Evolutionary conservation across 1,140 invertebrate genomes (phyloP).

Genomic region (Papilio aristodemus): DNA sequence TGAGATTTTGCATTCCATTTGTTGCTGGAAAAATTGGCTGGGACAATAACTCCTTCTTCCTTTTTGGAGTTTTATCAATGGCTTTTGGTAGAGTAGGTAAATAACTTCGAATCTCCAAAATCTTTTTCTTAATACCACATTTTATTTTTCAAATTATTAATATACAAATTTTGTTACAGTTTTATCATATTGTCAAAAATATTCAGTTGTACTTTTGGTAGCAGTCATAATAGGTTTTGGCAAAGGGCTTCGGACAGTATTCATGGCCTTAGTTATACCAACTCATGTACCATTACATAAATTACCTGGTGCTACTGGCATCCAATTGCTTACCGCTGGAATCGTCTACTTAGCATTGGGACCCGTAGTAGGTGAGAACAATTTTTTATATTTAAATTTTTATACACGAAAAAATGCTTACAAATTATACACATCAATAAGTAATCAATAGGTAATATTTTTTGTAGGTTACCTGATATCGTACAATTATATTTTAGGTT

Average conservation of each 20-base stretch:
- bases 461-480: too few relatives aligned
- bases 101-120: conserved; percentile 30
- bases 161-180: conserved; percentile 56
- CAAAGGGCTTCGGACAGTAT: conserved; percentile 84
- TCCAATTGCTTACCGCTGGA: conserved; percentile 83
- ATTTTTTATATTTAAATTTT: not conserved
- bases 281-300: conserved; percentile 83
- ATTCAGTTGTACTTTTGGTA: conserved; percentile 71
- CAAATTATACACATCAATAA: not conserved
- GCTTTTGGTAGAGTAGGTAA: conserved; percentile 84
- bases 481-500: too few relatives aligned
- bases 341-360: conserved; percentile 81
- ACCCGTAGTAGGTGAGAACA: conserved; percentile 81
- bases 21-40: conserved; percentile 83
- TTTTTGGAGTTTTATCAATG: conserved; percentile 84
- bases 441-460: too few relatives aligned
- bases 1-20: conserved; percentile 83
- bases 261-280: conserved; percentile 85
- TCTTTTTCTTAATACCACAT: not conserved
- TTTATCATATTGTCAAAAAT: conserved; percentile 76
- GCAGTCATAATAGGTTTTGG: conserved; percentile 83
- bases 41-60: conserved; percentile 85
- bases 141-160: conserved; percentile 19
- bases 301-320: conserved; percentile 82
- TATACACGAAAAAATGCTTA: not conserved